Evolutionary conservation across 2,888 invertebrate species (phyloP), one percentile per base, ranked within the genome.

Genomic region (Lithophane semibrunnea): DNA sequence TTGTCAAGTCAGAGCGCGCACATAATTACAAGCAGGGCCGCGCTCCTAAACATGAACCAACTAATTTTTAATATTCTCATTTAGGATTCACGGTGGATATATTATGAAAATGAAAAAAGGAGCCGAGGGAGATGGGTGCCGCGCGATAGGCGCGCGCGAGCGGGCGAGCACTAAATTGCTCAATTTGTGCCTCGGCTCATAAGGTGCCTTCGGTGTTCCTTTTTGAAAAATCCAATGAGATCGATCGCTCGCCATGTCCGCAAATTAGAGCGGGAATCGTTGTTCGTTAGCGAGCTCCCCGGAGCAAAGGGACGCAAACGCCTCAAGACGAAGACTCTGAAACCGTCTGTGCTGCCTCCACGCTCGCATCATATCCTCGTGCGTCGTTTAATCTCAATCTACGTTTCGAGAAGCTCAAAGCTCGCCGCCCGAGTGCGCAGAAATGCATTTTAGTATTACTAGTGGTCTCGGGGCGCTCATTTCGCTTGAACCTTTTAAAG

Each of bases 151-250:
- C 79, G 88, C 79, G 94, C 80, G 91, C 81, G 92, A 95, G 92
- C 91, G 90, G 89, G 95, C 87, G 84, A 91, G 94, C 94, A 93
- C 90, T 93, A 94, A 96, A 96, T 96, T 96, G 95, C 96, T 96
- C 96, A 96, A 96, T 96, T 96, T 96, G 96, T 95, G 95, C 92
- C 89, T 91, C 90, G 89, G 92, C 93, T 93, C 94, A 94, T 94
- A 93, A 95, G 92, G 92, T 91, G 92, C 92, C 90, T 93, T 93
- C 91, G 92, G 89, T 88, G 92, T 94, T 94, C 92, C 92, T 96
- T 96, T 96, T 95, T 94, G 92, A 94, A 96, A 96, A 96, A 95
- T 94, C 95, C 94, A 96, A 96, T 95, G 94, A 96, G 96, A 96
- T 96, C 96, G 96, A 96, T 96, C 95, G 96, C 93, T 94, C 92